phyloP scores from a whole-genome alignment of 2,888 invertebrate species.

The Spilosoma lubricipeda region DNA sequence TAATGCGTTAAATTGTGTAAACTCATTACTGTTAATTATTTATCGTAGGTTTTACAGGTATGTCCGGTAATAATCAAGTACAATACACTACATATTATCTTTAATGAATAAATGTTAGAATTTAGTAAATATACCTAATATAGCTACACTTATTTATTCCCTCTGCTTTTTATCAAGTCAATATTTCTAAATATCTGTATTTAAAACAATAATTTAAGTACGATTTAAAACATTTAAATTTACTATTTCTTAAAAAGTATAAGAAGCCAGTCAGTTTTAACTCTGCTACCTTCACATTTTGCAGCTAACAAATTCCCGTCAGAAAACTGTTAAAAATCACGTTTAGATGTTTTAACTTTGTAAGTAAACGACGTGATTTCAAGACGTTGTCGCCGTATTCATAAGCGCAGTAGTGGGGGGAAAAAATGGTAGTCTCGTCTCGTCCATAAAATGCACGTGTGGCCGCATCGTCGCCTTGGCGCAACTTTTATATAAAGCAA shows the following conservation, averaged over 20 bases:
- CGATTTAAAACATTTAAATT: neutral
- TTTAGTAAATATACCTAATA: too few relatives aligned
- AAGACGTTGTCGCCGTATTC: slow-evolving; percentile 55
- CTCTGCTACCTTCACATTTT: neutral
- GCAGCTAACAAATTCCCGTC: neutral
- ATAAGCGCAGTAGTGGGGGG: slow-evolving; percentile 52
- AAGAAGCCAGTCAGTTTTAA: neutral
- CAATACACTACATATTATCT: too few relatives aligned
- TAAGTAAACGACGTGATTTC: slow-evolving; percentile 35
- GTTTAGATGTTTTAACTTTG: slow-evolving; percentile 42
- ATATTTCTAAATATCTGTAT: too few relatives aligned
- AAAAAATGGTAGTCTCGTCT: slow-evolving; percentile 69
- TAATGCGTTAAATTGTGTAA: neutral
- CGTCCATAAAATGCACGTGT: slow-evolving; percentile 76
- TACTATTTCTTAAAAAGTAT: neutral
- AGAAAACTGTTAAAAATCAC: slow-evolving; percentile 23
- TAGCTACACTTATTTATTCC: neutral
- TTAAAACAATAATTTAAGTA: neutral
- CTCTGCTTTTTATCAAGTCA: too few relatives aligned
- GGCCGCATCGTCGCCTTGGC: slow-evolving; percentile 66
- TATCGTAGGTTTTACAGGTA: neutral
- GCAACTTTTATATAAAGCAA: slow-evolving; percentile 75
- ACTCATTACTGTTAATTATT: too few relatives aligned
- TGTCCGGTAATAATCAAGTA: too few relatives aligned
- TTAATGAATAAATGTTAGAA: too few relatives aligned